Evolutionary conservation across 1,140 invertebrate species (phyloP).

Genomic region (Drosophila rhopaloa): DNA sequence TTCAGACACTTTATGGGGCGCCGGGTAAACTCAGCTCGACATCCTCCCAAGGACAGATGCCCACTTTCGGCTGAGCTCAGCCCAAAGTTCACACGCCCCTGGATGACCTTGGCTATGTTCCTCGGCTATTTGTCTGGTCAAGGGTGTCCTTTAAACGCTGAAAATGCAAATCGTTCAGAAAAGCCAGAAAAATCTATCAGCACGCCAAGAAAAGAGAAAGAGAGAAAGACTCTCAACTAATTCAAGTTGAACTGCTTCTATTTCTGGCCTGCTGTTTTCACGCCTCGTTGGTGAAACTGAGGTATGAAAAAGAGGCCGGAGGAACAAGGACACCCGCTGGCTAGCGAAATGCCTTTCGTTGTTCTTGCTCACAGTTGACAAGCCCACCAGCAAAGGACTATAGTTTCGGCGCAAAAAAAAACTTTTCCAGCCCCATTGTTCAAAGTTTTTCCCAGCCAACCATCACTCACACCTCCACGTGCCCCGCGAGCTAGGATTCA

Average conservation of each 20-base stretch:
- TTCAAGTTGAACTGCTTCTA: slow-evolving; percentile 28
- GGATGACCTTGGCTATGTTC: slow-evolving; percentile 27
- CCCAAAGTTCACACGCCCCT: slow-evolving; percentile 12
- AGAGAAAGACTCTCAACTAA: slow-evolving; percentile 9
- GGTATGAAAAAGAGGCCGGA: slow-evolving; percentile 1
- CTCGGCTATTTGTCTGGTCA: slow-evolving; percentile 38
- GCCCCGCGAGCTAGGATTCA: slow-evolving; percentile 54
- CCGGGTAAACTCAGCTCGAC: slow-evolving; percentile 34
- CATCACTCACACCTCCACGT: slow-evolving; percentile 39
- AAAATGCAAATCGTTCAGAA: slow-evolving; percentile 50
- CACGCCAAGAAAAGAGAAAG: not conserved
- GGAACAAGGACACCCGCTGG: slow-evolving; percentile 54
- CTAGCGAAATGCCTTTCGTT: slow-evolving; percentile 61
- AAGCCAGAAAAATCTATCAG: slow-evolving; percentile 33
- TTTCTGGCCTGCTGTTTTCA: slow-evolving; percentile 53
- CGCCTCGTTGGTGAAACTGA: slow-evolving; percentile 54
- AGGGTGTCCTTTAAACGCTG: slow-evolving; percentile 38
- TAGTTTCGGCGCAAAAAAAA: slow-evolving; percentile 45
- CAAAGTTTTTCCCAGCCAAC: slow-evolving; percentile 60
- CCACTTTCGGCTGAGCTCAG: slow-evolving; percentile 19
- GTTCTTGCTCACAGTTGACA: slow-evolving; percentile 74
- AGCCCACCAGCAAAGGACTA: slow-evolving; percentile 59
- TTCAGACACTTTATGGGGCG: slow-evolving; percentile 57
- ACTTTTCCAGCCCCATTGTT: slow-evolving; percentile 74
- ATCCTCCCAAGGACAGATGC: slow-evolving; percentile 48